These are phyloP conservation scores for Lithophane ornitopus DNA, from an alignment of 2,888 invertebrate genomes.

Conservation along the genomic window DNA sequence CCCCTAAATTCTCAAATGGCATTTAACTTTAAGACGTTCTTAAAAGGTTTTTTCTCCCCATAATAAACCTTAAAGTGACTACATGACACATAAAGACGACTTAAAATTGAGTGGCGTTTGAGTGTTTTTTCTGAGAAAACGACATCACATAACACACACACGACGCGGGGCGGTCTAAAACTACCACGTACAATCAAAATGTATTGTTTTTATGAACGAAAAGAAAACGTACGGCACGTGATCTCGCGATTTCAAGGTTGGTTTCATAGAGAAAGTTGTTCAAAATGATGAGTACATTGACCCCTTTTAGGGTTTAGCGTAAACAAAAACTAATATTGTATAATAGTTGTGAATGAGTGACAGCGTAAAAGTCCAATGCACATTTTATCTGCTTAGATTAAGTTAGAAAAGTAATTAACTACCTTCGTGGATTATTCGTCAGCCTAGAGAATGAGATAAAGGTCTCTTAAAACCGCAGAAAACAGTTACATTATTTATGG, in stretches of 20 bases:
- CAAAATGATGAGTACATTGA: too few relatives aligned
- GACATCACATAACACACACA: not conserved
- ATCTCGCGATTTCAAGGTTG: too few relatives aligned
- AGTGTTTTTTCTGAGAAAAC: not conserved
- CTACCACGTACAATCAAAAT: not conserved
- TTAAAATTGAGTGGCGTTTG: slow-evolving; percentile 8
- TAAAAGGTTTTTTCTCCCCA: too few relatives aligned
- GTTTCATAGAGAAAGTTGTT: too few relatives aligned
- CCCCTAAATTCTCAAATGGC: not conserved
- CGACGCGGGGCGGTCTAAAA: not conserved
- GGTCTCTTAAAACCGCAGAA: slow-evolving; percentile 10
- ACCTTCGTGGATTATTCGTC: not conserved
- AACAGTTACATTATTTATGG: not conserved
- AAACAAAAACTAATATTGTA: too few relatives aligned
- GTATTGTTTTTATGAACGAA: not conserved
- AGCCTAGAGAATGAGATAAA: slow-evolving; percentile 2
- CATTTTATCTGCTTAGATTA: not conserved
- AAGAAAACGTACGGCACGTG: not conserved
- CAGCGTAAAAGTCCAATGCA: not conserved
- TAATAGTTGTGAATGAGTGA: too few relatives aligned
- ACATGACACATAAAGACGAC: not conserved
- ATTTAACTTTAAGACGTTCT: not conserved
- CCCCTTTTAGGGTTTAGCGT: too few relatives aligned
- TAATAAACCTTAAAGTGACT: slow-evolving; percentile 5
- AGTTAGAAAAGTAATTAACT: slow-evolving; percentile 1